Evolutionary conservation across 2,888 invertebrate species (phyloP), one percentile per base, ranked within the genome.

Genomic region (Desoria tigrina): DNA sequence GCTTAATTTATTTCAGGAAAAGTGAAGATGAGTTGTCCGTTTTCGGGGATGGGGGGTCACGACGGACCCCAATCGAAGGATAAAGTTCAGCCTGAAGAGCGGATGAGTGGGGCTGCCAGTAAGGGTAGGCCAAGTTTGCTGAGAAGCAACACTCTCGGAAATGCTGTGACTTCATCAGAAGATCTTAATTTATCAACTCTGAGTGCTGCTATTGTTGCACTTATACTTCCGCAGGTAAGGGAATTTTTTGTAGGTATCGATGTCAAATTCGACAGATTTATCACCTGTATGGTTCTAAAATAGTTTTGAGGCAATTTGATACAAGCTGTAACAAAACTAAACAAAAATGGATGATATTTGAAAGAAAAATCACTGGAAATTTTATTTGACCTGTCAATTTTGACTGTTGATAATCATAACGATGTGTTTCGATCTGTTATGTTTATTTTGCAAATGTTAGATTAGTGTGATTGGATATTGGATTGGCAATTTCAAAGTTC

Each of bases 181-280:
- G 74, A 75, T 65, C 82, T 90, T 70, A 89, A 89, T 74, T 80
- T 92, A 79, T 90, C 89, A 80, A 88, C 90, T 79, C 83, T 92
- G 76, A 89, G 89, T 78, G 88, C 90, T 78, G 92, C 92, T 42
- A 86, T 92, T 74, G 86, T 89, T 77, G 84, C 90, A 68, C 83
- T 92, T 72, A 92, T 91, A 37, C 88, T 90, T 50, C 92, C 92
- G 63, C 87, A 90, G 84, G 91, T 92, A 83, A 85, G 87, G 84
- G 51, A 24, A 28, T 26, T 24, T 56, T 39, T 18, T 49, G 18
- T 7, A 39, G 9, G 14, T 14, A 11, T 49, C 16, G 16, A 21
- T 24, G 39, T 4, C 18, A 23, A 24, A 14, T 49, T 21, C 39
- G 9, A 39, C 39, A 39, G n/a, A n/a, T n/a, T 24, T 26, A 27